These are phyloP conservation scores for Alaudala cheleensis DNA, from an alignment of 2,113 vertebrate species.

Conservation along the genomic window DNA sequence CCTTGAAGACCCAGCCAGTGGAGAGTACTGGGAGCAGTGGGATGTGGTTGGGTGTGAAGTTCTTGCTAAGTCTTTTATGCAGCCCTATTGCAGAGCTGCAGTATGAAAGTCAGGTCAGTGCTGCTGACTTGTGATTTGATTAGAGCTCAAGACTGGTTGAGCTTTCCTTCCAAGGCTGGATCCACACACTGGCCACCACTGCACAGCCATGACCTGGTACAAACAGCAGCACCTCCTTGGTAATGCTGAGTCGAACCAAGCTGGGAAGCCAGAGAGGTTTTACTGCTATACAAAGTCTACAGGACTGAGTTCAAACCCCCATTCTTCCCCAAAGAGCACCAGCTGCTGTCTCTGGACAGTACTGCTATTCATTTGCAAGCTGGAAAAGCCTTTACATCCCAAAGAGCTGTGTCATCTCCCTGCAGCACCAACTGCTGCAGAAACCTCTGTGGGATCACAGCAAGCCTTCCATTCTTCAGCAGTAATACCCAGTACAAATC, in stretches of 20 bases:
- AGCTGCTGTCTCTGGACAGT: neutral
- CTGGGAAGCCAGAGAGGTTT: neutral
- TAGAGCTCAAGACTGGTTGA: neutral
- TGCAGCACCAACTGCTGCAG: neutral
- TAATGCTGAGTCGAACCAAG: neutral
- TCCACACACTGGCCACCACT: rapidly evolving
- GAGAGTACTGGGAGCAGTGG: neutral
- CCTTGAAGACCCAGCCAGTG: neutral
- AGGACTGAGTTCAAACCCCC: neutral
- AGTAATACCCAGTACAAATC: neutral
- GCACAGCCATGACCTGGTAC: neutral
- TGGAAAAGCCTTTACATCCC: neutral
- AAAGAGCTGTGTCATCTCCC: neutral
- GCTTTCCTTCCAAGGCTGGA: neutral
- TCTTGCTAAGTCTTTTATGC: neutral
- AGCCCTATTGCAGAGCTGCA: neutral
- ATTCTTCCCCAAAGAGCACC: neutral
- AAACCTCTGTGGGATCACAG: neutral
- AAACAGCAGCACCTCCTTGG: neutral
- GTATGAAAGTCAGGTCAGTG: neutral
- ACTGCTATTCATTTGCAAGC: neutral
- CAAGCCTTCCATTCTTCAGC: neutral
- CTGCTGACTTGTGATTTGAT: neutral
- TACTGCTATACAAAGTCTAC: neutral
- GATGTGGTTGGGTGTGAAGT: neutral